Evolutionary conservation across 2,797 vertebrate species (phyloP).

Genomic region (Euphonia xanthogaster): DNA sequence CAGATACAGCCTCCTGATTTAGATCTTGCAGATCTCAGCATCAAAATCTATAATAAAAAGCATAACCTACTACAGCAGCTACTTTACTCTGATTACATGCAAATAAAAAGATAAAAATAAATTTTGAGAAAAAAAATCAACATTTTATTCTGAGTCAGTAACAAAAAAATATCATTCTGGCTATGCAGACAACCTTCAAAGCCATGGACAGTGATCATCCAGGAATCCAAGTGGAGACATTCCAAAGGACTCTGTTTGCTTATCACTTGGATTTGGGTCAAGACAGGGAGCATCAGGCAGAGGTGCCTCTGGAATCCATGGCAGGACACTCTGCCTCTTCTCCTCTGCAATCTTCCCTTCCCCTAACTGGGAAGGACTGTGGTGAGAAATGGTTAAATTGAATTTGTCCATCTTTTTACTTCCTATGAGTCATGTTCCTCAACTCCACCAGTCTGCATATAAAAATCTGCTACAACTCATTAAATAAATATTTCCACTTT

Average conservation of each 20-base stretch:
- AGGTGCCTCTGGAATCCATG: not conserved
- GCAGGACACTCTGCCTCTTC: not conserved
- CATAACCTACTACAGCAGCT: not conserved
- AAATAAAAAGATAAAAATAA: not conserved
- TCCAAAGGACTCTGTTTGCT: not conserved
- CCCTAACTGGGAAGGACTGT: not conserved
- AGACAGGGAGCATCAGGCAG: not conserved
- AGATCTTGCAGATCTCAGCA: not conserved
- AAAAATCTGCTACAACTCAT: not conserved
- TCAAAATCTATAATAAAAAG: not conserved
- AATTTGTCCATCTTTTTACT: constrained; percentile 3
- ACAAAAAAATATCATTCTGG: not conserved
- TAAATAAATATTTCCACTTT: constrained; percentile 26
- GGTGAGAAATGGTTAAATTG: not conserved
- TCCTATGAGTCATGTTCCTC: constrained; percentile 28
- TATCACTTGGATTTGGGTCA: not conserved
- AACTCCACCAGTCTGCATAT: not conserved
- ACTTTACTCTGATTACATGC: not conserved
- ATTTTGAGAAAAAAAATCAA: not conserved
- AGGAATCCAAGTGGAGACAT: not conserved
- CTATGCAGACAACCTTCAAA: not conserved
- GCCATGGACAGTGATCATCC: not conserved
- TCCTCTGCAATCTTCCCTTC: not conserved
- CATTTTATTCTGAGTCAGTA: not conserved
- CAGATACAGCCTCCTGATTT: not conserved